phyloP scores from a whole-genome alignment of 2,888 invertebrate genomes.

The Eupithecia exiguata region DNA sequence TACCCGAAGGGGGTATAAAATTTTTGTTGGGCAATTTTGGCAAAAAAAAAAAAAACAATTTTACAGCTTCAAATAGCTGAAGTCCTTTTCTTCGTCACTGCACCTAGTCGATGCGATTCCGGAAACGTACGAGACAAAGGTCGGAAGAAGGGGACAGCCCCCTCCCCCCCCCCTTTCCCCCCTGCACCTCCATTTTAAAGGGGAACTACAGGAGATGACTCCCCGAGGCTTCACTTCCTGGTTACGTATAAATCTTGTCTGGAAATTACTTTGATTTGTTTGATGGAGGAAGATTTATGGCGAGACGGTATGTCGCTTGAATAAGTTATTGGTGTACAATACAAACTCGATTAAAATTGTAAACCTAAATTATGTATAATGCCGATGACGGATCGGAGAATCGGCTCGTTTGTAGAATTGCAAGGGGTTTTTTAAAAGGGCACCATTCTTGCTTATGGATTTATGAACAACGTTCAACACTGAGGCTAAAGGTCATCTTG shows the following conservation, averaged over 20 bases:
- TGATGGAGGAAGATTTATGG: constrained; percentile 1
- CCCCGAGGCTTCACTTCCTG: constrained; percentile 32
- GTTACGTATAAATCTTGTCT: constrained; percentile 21
- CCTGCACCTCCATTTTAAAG: constrained; percentile 14
- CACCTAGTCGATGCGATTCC: constrained; percentile 30
- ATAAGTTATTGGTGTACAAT: neutral
- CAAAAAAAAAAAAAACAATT: neutral
- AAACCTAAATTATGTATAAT: neutral
- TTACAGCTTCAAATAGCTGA: neutral
- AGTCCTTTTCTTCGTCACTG: neutral
- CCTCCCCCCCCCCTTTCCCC: neutral
- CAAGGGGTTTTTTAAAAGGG: too few relatives aligned
- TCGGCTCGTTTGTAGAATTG: too few relatives aligned
- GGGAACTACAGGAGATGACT: constrained; percentile 31
- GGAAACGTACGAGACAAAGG: constrained; percentile 44
- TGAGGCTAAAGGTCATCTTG: too few relatives aligned
- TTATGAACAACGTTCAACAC: too few relatives aligned
- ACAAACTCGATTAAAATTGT: neutral
- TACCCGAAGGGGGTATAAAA: too few relatives aligned
- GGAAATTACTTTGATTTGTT: constrained; percentile 30
- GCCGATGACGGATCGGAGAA: too few relatives aligned
- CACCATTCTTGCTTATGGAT: too few relatives aligned
- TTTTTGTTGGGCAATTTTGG: too few relatives aligned
- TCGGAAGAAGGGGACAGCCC: constrained; percentile 20
- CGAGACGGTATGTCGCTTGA: neutral